These are phyloP conservation scores for Xestia ashworthii DNA, from an alignment of 2,888 invertebrate genomes.

Conservation along the genomic window DNA sequence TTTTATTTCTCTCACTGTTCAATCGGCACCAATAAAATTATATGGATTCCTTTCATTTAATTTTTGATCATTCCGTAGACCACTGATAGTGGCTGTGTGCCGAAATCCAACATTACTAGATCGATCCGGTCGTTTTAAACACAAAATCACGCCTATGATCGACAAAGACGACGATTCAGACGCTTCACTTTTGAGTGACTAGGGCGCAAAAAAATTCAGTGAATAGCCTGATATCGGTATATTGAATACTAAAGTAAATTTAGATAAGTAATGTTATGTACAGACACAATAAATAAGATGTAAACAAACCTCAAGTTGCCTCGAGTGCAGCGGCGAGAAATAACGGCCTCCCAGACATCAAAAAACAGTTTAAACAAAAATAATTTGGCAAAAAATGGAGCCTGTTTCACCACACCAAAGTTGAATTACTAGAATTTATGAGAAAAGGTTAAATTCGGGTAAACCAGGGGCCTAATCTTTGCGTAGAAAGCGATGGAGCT, in stretches of 20 bases:
- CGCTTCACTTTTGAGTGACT: not conserved
- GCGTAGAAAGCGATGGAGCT: not conserved
- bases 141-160: not conserved
- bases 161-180: not conserved
- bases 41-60: not conserved
- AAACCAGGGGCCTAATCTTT: not conserved
- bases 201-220: not conserved
- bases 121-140: not conserved
- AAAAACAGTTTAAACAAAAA: not conserved
- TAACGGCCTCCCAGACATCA: conserved; percentile 28
- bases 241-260: not conserved
- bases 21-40: not conserved
- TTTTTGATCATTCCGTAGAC: not conserved
- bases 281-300: not conserved
- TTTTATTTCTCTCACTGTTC: not conserved
- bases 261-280: not conserved
- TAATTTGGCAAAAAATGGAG: not conserved
- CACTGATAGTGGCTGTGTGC: not conserved
- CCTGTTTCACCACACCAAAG: conserved; percentile 14
- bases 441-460: not conserved
- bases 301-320: conserved; percentile 48
- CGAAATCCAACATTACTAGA: not conserved
- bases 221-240: not conserved
- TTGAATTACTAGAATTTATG: not conserved
- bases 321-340: conserved; percentile 61